Base-by-base conservation (phyloP, 2,797 vertebrate genomes). In the Aeoliscus strigatus region DNA sequence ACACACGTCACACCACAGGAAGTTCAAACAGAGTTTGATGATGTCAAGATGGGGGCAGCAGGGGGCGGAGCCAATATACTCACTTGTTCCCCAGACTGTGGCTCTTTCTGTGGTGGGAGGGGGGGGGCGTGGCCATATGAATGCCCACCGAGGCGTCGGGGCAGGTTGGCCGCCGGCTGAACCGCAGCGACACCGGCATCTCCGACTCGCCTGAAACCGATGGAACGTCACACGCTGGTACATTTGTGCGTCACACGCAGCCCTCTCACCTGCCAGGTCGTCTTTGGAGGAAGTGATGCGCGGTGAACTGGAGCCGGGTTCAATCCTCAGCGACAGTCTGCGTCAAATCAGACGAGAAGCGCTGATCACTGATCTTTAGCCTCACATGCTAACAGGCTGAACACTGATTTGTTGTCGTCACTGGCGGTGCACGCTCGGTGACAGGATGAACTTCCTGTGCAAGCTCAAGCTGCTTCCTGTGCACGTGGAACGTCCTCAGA, bases 21-120 rank as follows among this genome's bases (percentile, higher is more conserved):
- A n/a, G n/a, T n/a, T n/a, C n/a, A n/a, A n/a, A n/a, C n/a, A n/a
- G n/a, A n/a, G n/a, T n/a, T n/a, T n/a, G n/a, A n/a, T n/a, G 10
- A 26, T 26, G 25, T 26, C 10, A 8, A 26, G 7, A 5, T 5
- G 25, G 25, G 10, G 2, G 25, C 7, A 26, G 7, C 10, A 6
- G 10, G 21, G 21, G 2, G 36, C 40, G 27, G 14, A 14, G 8
- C 8, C 8, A n/a, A 44, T 9, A 4, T 9, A 91, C 93, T 70
- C 70, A 98, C 94, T 96, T 96, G 88, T 94, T 96, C 67, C 94
- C 94, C 70, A 98, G 81, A 70, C 94, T 98, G 76, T 96, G 94
- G 73, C 94, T 98, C 87, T 98, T 96, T 72, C 94, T 89, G 83
- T 98, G 94, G 61, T 93, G 89, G 6, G 93, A 91, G 8, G 93